Conservation (phyloP, 2,888 invertebrate species). For the Lasioglossum malachurum region DNA sequence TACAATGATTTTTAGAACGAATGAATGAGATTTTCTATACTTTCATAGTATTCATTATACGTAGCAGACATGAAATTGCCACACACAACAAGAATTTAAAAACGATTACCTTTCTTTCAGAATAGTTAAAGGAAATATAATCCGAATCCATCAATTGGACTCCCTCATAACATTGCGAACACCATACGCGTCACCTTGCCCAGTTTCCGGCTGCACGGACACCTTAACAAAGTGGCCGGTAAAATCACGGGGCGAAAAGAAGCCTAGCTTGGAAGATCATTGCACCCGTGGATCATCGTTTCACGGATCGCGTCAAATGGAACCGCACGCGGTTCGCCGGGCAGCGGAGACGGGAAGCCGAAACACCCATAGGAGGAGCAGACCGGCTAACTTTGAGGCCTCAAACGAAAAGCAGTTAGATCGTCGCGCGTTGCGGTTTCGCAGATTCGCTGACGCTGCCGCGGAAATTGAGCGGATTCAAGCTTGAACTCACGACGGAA, state of each 20-base stretch:
- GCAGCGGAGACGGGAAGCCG: constrained; percentile 28
- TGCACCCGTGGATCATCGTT: constrained; percentile 40
- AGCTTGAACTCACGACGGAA: constrained; percentile 51
- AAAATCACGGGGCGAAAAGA: neutral
- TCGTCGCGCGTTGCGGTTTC: constrained; percentile 84
- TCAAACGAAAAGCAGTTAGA: constrained; percentile 83
- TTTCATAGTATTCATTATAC: neutral
- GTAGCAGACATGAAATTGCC: neutral
- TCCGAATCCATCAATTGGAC: neutral
- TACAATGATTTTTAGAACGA: neutral
- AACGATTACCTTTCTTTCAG: neutral
- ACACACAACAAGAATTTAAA: neutral
- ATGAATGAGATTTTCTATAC: neutral
- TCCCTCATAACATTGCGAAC: neutral
- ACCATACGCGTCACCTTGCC: neutral
- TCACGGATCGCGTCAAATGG: constrained; percentile 59
- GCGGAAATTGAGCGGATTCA: constrained; percentile 78
- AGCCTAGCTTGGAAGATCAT: constrained; percentile 22
- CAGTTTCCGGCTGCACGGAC: neutral
- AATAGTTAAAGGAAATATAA: neutral
- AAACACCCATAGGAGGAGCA: constrained; percentile 18
- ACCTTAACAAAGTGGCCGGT: neutral
- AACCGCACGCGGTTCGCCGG: constrained; percentile 44
- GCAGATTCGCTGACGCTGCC: constrained; percentile 75
- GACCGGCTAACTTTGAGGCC: constrained; percentile 58